Base-by-base conservation (phyloP, 1,140 invertebrate species). In the Nomia melanderi region DNA sequence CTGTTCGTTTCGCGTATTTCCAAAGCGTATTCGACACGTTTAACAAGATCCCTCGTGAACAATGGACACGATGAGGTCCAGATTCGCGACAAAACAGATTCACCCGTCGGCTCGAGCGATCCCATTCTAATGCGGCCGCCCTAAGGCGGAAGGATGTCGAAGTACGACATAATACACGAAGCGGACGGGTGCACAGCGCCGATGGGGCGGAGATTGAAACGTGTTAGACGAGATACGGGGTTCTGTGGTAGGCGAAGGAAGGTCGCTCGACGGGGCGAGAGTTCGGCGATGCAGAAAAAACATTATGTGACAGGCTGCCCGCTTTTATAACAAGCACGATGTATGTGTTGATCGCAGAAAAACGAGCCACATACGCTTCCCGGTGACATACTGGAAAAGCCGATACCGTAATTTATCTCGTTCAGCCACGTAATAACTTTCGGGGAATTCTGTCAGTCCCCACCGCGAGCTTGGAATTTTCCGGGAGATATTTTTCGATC, bases 361-460 rank as follows among this genome's bases (percentile, higher is more conserved):
- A 81, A 81, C 64, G 50, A 47, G 57, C 31, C 60, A 14, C 31
- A 25, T 29, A 64, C 47, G 71, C 7, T 23, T 44, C n/a, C 7
- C 2, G 12, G 36, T 41, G 56, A 39, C n/a, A 23, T n/a, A 36
- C 17, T 54, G 60, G 67, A 47, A 67, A 75, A 75, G 57, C 66
- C 74, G 74, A 67, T 81, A 77, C 62, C 62, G 79, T 81, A 77
- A 77, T 82, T 82, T 81, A 81, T 60, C 59, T 73, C 47, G 70
- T 50, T 73, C 44, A 25, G 27, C 33, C 31, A n/a, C 23, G 14
- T 47, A 63, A 64, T 44, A 27, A 73, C 44, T 63, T 73, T 63
- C 44, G 17, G 47, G n/a, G 53, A 73, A 73, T 73, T 47, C 71
- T 73, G 59, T 53, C 62, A 53, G 14, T 29, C 7, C 25, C 27